Base-by-base conservation (phyloP, 2,113 vertebrate species). In the Crotalus tigris region DNA sequence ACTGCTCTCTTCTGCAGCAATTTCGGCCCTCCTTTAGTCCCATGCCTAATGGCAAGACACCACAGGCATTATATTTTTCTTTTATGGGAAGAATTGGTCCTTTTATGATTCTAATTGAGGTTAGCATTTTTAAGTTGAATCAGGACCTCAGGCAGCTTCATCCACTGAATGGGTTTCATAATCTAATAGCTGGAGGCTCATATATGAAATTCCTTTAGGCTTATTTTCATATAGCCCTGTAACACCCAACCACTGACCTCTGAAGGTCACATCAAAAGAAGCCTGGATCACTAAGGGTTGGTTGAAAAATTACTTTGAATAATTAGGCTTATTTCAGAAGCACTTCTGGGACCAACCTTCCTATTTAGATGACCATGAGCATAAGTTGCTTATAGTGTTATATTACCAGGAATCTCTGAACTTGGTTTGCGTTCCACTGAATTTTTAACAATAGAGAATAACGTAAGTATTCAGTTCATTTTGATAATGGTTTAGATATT, bases 81-180 rank as follows among this genome's bases (percentile, higher is more conserved):
- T 90, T 86, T 91, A 64, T 64, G 24, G 19, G 9, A 89, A 91
- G 8, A 55, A 3, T n/a, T 93, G 90, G 86, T 55, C 75, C 44
- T 90, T 51, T 93, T 12, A 81, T 87, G 54, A 90, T 57, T 88
- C 1, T 90, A 58, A 92, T 11, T 55, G 89, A 57, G 0, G 46
- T 92, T 75, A 89, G 87, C 57, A 69, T 85, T 57, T 92, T 49
- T 10, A 89, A 92, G 87, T 57, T 89, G 51, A 9, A 44, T 89
- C 51, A 53, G 49, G 17, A 21, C 75, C 85, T 89, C 90, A 93
- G 57, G 57, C 46, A 55, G 8, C 91, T 3, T 87, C 7, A 64
- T 53, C 5, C 12, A 26, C 6, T 54, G 81, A 64, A 21, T 91
- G 21, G 44, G 8, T 87, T 87, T 55, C 81, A 44, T 90, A 57